Evolutionary conservation across 2,113 vertebrate species (phyloP).

Genomic region (Acanthisitta chloris): DNA sequence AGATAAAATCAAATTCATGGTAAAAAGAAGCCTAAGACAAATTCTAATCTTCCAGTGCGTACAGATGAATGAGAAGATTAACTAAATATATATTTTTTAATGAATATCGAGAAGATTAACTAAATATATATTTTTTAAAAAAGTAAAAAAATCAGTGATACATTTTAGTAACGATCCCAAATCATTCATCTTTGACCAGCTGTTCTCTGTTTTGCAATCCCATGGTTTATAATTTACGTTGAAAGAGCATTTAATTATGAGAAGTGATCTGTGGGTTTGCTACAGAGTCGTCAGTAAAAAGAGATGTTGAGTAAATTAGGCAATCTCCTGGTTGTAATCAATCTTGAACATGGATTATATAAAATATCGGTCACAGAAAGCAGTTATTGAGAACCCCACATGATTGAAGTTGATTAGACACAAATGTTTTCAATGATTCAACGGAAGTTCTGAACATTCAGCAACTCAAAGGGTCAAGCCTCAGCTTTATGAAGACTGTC

Average conservation of each 20-base stretch:
- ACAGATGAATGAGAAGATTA: background rate
- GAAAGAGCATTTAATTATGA: background rate
- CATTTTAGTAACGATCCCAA: background rate
- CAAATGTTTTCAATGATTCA: background rate
- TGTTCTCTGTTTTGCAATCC: background rate
- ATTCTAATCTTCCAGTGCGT: background rate
- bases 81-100: background rate
- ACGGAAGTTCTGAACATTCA: background rate
- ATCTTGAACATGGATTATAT: background rate
- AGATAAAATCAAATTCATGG: background rate
- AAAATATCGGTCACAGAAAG: background rate
- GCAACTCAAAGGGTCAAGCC: background rate
- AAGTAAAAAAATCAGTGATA: background rate
- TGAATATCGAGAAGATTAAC: background rate
- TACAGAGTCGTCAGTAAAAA: background rate
- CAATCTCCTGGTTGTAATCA: background rate
- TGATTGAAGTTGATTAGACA: background rate
- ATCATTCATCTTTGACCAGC: background rate
- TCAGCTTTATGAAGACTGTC: background rate
- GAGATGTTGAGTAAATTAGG: background rate
- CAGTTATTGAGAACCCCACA: background rate
- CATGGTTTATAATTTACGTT: background rate
- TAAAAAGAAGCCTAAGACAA: background rate
- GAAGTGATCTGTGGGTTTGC: background rate
- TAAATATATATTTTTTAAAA: background rate